Base-by-base conservation (phyloP, 2,113 vertebrate genomes). In the Setophaga coronata region DNA sequence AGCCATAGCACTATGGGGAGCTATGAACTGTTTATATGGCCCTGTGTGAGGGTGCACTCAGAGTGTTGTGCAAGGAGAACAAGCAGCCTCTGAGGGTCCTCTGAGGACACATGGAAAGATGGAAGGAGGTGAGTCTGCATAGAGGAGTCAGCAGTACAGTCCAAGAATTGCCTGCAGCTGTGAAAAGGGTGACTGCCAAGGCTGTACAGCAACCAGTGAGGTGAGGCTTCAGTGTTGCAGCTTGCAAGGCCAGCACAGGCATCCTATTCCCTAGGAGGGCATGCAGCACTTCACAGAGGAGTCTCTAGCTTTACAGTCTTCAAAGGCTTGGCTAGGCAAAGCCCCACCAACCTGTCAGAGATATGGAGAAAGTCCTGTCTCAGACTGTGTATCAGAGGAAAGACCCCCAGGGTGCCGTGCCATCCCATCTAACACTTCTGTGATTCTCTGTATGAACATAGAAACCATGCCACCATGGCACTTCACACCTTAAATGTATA, bases 171-270 rank as follows among this genome's bases (percentile, higher is more conserved):
- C 26, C 47, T 53, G n/a, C 15, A 12, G 34, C 4, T 67, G 53
- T 40, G 20, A 38, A 16, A 53, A 36, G 20, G 5, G 9, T 56
- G 33, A n/a, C 29, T 65, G 31, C 26, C 61, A 53, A 61, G 20
- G 18, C 4, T 0, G 2, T 33, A 38, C 4, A 2, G 13, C 56
- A 80, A 19, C 5, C 0, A 1, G 13, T 67, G 62, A 43, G 47
- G 25, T 36, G 24, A 81, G 12, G 9, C 16, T 2, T 1, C 57
- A 23, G 18, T 0, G 0, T 2, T 72, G 48, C 38, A 50, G 12
- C 9, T 24, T 72, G 51, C 10, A 42, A 67, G 34, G 2, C 40
- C 66, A 57, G 23, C 38, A 26, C 2, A 1, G 18, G 31, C n/a
- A 54, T 18, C 8, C 29, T 24, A 1, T 19, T 77, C 34, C 29